phyloP scores from a whole-genome alignment of 2,113 vertebrate genomes.

The Platichthys stellatus region DNA sequence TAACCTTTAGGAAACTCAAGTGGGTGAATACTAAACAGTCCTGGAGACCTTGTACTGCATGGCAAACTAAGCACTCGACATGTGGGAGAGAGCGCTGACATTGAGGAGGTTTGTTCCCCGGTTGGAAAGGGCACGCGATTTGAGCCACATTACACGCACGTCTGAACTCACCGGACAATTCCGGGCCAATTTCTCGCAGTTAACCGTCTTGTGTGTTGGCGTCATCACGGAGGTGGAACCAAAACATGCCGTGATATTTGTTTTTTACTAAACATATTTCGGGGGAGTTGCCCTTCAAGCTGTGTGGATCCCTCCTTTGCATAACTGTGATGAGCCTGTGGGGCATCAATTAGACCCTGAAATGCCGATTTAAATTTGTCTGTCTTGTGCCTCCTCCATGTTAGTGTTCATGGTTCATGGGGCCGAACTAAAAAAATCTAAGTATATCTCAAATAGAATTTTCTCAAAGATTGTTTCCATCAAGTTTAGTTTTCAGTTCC shows the following conservation, averaged over 20 bases:
- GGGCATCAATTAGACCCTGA: conserved; percentile 54
- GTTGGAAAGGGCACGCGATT: conserved; percentile 77
- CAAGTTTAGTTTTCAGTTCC: too few species aligned
- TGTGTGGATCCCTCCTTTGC: not conserved
- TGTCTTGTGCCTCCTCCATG: not conserved
- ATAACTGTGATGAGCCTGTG: conserved; percentile 9
- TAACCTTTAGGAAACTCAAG: conserved; percentile 84
- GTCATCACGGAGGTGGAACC: conserved; percentile 49
- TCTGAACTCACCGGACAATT: conserved; percentile 72
- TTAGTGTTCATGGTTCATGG: too few species aligned
- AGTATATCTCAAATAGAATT: too few species aligned
- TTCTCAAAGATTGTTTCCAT: too few species aligned
- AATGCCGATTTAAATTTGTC: not conserved
- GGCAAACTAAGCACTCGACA: conserved; percentile 78
- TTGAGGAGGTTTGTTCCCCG: conserved; percentile 72
- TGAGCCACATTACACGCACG: conserved; percentile 68
- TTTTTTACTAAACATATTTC: not conserved
- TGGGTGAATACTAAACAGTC: conserved; percentile 83
- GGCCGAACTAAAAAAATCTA: too few species aligned
- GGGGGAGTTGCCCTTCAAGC: conserved; percentile 57
- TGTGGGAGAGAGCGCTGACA: conserved; percentile 73
- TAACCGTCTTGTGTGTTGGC: conserved; percentile 54
- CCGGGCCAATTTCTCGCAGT: conserved; percentile 63
- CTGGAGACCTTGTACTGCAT: conserved; percentile 76
- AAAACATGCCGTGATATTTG: conserved; percentile 25